Conservation (phyloP, 2,797 vertebrate species). For the Phylloscopus collybita region DNA sequence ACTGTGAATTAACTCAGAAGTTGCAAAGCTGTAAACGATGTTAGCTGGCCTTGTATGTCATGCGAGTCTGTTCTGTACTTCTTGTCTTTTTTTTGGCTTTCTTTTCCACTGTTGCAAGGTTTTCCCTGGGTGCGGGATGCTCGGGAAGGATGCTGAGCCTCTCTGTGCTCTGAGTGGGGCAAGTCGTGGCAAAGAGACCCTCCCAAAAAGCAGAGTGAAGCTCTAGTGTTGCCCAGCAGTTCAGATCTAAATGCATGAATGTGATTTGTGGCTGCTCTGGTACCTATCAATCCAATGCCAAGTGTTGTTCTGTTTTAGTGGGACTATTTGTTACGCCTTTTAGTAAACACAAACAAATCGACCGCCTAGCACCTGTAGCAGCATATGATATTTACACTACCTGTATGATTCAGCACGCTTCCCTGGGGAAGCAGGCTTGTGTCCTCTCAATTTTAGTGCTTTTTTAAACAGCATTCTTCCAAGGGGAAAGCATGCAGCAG, state of each 20-base stretch:
- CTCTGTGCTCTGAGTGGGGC: not conserved
- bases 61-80: not conserved
- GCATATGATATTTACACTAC: slow-evolving; percentile 77
- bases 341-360: slow-evolving; percentile 78
- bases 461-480: slow-evolving; percentile 47
- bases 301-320: slow-evolving; percentile 67
- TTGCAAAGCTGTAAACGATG: not conserved
- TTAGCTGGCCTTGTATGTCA: not conserved
- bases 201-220: not conserved
- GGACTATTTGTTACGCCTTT: slow-evolving; percentile 76
- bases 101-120: fast-evolving
- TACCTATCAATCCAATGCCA: slow-evolving; percentile 39
- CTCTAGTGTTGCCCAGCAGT: fast-evolving
- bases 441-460: slow-evolving; percentile 69
- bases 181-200: not conserved
- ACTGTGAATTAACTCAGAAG: slow-evolving; percentile 43
- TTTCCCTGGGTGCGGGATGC: not conserved
- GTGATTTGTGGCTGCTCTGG: slow-evolving; percentile 18
- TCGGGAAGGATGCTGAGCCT: not conserved
- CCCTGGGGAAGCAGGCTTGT: slow-evolving; percentile 68
- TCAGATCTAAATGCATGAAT: not conserved
- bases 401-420: slow-evolving; percentile 71
- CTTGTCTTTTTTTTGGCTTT: not conserved
- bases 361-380: slow-evolving; percentile 72
- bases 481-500: slow-evolving; percentile 1